Conservation (phyloP, 2,888 invertebrate species). For the Sclerodermus sp. region DNA sequence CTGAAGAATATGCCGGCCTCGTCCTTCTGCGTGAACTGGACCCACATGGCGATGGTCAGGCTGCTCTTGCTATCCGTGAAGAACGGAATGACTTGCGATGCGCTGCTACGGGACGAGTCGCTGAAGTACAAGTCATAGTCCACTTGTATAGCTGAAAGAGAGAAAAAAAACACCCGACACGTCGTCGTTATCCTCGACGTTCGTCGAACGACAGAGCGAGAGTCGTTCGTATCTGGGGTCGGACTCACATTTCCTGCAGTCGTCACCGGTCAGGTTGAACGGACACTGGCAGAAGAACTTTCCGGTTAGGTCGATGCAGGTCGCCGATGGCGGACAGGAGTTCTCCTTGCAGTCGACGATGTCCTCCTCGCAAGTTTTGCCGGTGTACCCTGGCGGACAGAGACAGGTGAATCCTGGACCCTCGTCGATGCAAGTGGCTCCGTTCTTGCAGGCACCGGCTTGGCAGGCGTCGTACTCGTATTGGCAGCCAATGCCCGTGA, state of each 20-base stretch:
- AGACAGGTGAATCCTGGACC: constrained; percentile 83
- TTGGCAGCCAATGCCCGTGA: constrained; percentile 86
- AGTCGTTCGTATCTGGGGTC: no score
- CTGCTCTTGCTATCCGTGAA: constrained; percentile 75
- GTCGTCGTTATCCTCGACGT: no score
- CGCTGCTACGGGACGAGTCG: constrained; percentile 86
- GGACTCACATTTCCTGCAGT: constrained; percentile 87
- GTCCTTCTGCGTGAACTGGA: constrained; percentile 88
- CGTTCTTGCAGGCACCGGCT: constrained; percentile 87
- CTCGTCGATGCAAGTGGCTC: constrained; percentile 87
- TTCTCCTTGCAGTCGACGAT: constrained; percentile 90
- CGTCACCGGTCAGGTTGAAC: constrained; percentile 93
- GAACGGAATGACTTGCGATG: constrained; percentile 91
- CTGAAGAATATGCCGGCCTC: constrained; percentile 94
- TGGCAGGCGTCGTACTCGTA: constrained; percentile 93
- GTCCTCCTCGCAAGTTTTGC: constrained; percentile 86
- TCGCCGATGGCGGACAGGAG: constrained; percentile 91
- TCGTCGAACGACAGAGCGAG: no score
- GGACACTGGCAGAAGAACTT: constrained; percentile 96
- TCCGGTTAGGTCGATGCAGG: constrained; percentile 87
- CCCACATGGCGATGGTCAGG: constrained; percentile 93
- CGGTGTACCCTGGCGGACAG: constrained; percentile 78
- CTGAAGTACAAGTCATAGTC: constrained; percentile 97
- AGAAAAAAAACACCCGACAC: no score
- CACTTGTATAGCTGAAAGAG: constrained; percentile 83